Conservation (phyloP, 2,113 vertebrate species). For the Platysternon megacephalum region DNA sequence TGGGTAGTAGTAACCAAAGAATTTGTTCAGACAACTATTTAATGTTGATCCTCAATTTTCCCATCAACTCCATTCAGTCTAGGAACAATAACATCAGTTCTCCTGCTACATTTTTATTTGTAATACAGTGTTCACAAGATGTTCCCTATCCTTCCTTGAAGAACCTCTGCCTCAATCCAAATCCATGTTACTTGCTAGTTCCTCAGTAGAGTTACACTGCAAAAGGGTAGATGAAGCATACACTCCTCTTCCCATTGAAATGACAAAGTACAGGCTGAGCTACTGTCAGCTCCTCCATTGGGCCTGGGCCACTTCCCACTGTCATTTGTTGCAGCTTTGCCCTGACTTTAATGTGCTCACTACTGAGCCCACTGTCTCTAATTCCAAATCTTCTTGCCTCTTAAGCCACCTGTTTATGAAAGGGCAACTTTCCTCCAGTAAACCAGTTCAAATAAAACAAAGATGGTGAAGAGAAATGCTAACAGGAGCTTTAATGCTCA, state of each 20-base stretch:
- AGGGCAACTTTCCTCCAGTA: conserved; percentile 45
- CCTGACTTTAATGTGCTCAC: conserved; percentile 41
- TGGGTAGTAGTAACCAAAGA: background rate
- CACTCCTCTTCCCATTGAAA: conserved; percentile 6
- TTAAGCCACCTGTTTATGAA: conserved; percentile 44
- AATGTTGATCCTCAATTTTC: background rate
- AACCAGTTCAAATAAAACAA: conserved; percentile 28
- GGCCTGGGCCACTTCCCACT: conserved; percentile 17
- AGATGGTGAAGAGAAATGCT: background rate
- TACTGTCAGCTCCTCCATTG: background rate
- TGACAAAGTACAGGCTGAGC: background rate
- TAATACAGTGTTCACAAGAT: background rate
- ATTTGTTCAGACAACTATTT: background rate
- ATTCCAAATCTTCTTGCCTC: conserved; percentile 41
- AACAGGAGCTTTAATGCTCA: conserved; percentile 10
- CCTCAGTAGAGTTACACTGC: background rate
- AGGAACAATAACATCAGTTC: background rate
- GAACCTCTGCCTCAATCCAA: background rate
- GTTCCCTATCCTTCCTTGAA: background rate
- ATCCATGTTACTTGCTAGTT: background rate
- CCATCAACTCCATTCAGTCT: background rate
- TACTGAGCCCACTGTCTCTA: conserved; percentile 26
- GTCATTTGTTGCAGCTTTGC: conserved; percentile 25
- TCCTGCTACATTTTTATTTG: background rate
- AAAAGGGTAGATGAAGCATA: background rate